These are phyloP conservation scores for Miltochrista miniata DNA, from an alignment of 2,888 invertebrate species.

Conservation along the genomic window DNA sequence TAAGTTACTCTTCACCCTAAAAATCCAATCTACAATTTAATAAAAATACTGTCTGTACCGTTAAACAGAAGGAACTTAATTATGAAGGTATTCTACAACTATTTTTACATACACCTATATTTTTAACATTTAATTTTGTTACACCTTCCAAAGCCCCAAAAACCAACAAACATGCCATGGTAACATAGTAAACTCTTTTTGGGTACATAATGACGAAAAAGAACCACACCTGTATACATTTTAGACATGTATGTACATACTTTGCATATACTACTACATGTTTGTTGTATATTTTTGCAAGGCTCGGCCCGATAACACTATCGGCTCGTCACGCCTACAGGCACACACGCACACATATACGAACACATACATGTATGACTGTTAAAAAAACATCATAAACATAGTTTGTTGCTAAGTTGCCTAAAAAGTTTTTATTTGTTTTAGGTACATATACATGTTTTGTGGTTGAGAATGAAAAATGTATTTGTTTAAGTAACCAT, in stretches of 20 bases:
- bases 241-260: constrained; percentile 16
- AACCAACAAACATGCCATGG: background rate
- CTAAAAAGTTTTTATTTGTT: constrained; percentile 46
- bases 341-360: constrained; percentile 46
- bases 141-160: background rate
- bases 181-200: constrained; percentile 38
- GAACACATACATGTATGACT: constrained; percentile 9
- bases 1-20: too few relatives aligned
- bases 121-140: constrained; percentile 2
- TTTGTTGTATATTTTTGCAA: constrained; percentile 83
- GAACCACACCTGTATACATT: constrained; percentile 50
- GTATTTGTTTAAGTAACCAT: constrained; percentile 4
- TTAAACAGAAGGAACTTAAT: too few relatives aligned
- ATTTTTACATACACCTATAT: constrained; percentile 1
- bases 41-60: too few relatives aligned
- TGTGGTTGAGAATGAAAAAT: background rate
- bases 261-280: constrained; percentile 30
- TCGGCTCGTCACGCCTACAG: constrained; percentile 75
- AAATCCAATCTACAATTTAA: too few relatives aligned
- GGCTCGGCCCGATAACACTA: constrained; percentile 74
- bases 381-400: constrained; percentile 44
- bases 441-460: constrained; percentile 3
- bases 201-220: constrained; percentile 50
- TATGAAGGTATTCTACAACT: too few relatives aligned
- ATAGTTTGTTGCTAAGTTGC: constrained; percentile 68